These are phyloP conservation scores for Lepus europaeus DNA, from an alignment of 2,113 vertebrate species.

Conservation along the genomic window DNA sequence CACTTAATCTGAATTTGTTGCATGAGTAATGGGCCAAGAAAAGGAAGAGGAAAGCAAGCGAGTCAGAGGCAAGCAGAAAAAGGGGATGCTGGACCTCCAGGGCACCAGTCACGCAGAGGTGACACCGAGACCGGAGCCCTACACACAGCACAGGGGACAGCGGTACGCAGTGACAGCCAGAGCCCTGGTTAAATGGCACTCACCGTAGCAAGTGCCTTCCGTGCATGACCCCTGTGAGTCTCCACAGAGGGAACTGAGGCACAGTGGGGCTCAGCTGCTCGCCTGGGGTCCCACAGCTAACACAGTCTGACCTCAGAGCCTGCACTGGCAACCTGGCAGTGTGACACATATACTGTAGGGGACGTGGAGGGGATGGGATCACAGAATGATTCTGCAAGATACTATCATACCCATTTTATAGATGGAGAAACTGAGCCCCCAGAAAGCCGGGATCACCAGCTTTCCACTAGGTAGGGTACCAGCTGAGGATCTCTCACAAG, in stretches of 20 bases:
- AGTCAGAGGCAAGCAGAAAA: not conserved
- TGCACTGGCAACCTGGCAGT: fast-evolving
- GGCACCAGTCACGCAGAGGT: not conserved
- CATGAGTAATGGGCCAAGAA: not conserved
- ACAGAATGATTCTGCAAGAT: not conserved
- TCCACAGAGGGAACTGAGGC: not conserved
- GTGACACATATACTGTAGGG: not conserved
- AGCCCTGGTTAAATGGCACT: not conserved
- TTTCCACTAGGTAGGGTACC: not conserved
- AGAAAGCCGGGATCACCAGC: not conserved
- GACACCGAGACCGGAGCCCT: not conserved
- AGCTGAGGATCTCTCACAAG: not conserved
- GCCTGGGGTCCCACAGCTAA: not conserved
- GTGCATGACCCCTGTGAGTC: not conserved
- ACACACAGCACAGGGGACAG: no score
- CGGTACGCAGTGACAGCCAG: not conserved
- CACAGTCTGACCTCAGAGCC: not conserved
- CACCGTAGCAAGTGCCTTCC: not conserved
- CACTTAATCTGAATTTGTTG: not conserved
- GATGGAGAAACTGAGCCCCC: not conserved
- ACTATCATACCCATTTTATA: not conserved
- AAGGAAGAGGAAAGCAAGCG: not conserved
- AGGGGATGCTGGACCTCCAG: not conserved
- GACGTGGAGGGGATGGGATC: not conserved
- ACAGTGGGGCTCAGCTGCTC: not conserved